A percentile compares a stretch with the other conserved stretches of the same genome.
phyloP scores from a whole-genome alignment of 1,140 invertebrate species.

The Bombus ignitus region DNA sequence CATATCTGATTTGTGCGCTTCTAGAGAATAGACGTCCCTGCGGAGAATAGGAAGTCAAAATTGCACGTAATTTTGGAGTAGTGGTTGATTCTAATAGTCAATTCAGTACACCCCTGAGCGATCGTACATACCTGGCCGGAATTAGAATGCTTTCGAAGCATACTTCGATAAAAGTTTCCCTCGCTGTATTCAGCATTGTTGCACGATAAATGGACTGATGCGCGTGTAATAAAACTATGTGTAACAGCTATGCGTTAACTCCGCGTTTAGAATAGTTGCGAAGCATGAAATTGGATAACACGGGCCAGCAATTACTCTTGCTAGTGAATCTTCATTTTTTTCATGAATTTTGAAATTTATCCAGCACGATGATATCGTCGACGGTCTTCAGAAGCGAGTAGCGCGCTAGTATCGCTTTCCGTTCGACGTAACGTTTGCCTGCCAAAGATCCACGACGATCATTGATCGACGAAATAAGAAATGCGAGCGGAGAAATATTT shows the following conservation, averaged over 20 bases:
- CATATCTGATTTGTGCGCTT: neutral
- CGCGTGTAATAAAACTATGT: conserved; percentile 55
- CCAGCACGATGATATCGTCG: neutral
- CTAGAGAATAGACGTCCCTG: too few relatives aligned
- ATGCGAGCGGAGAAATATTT: neutral
- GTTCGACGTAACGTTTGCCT: neutral
- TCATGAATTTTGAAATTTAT: neutral
- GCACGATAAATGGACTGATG: conserved; percentile 43
- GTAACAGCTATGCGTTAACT: conserved; percentile 21
- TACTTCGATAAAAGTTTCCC: conserved; percentile 55
- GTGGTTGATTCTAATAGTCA: conserved; percentile 14
- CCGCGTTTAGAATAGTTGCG: conserved; percentile 18
- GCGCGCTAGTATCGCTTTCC: too few relatives aligned
- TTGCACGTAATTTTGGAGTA: neutral
- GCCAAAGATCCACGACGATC: neutral
- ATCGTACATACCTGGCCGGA: conserved; percentile 14
- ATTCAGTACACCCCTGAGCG: conserved; percentile 6
- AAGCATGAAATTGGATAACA: conserved; percentile 1
- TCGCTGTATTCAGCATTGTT: conserved; percentile 18
- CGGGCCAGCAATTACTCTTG: too few relatives aligned
- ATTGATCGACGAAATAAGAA: neutral
- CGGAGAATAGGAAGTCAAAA: neutral
- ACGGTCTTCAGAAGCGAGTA: neutral
- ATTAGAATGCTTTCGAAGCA: conserved; percentile 46
- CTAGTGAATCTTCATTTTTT: neutral